A percentile compares a stretch with the other conserved stretches of the same genome.
phyloP scores from a whole-genome alignment of 2,113 vertebrate species.

The Psilopsiagon aurifrons region DNA sequence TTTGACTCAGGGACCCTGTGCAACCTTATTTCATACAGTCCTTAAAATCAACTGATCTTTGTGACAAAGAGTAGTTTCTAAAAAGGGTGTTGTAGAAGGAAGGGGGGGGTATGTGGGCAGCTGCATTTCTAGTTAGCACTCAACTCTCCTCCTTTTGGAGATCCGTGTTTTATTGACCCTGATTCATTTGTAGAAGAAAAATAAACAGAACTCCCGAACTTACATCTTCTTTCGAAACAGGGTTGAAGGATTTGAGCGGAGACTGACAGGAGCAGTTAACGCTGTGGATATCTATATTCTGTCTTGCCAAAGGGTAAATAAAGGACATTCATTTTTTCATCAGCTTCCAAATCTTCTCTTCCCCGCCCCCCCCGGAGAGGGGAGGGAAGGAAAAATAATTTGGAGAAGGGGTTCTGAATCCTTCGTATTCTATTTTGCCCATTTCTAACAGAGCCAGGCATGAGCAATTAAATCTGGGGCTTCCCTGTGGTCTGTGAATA shows the following conservation, averaged over 20 bases:
- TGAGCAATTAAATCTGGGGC: conserved; percentile 78
- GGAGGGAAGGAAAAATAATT: conserved; percentile 60
- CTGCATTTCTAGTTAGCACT: not conserved
- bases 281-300: conserved; percentile 65
- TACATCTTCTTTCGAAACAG: conserved; percentile 25
- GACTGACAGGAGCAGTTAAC: conserved; percentile 55
- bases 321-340: conserved; percentile 75
- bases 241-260: conserved; percentile 7
- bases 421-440: conserved; percentile 63
- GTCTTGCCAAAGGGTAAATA: conserved; percentile 78
- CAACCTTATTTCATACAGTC: not conserved
- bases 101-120: not conserved
- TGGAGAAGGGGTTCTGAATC: conserved; percentile 63
- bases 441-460: conserved; percentile 73
- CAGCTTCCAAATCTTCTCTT: conserved; percentile 67
- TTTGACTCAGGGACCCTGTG: not conserved
- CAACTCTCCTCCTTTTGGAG: not conserved
- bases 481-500: conserved; percentile 80
- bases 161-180: not conserved
- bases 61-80: not conserved
- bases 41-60: conserved; percentile 1
- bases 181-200: conserved; percentile 27
- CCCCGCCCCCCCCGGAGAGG: not conserved
- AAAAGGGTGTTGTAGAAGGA: not conserved
- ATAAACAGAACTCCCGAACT: conserved; percentile 32